Conservation (phyloP, 2,888 invertebrate species). For the Odontomyia ornata region DNA sequence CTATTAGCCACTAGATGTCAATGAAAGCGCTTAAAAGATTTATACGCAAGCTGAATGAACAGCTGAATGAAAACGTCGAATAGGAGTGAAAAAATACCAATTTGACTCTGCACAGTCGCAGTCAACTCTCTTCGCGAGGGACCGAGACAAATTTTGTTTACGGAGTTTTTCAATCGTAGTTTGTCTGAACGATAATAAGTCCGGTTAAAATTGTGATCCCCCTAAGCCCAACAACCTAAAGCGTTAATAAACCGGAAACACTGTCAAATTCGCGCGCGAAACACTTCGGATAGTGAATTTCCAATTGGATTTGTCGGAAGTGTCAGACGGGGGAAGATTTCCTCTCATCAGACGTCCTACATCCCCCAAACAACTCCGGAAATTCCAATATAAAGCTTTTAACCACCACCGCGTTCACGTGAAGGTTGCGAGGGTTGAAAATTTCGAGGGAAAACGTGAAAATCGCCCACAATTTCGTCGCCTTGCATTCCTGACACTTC, state of each 20-base stretch:
- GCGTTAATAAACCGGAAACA: not conserved
- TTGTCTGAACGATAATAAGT: too few species aligned
- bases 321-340: not conserved
- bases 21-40: too few species aligned
- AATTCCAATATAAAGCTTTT: conserved; percentile 10
- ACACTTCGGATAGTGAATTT: not conserved
- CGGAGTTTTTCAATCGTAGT: not conserved
- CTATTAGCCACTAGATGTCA: too few species aligned
- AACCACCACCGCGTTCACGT: not conserved
- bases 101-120: conserved; percentile 16
- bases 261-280: not conserved
- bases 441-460: not conserved
- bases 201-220: too few species aligned
- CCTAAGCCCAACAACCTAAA: too few species aligned
- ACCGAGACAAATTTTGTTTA: conserved; percentile 23
- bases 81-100: not conserved
- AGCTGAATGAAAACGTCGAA: conserved; percentile 26
- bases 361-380: not conserved
- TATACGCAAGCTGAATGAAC: conserved; percentile 8
- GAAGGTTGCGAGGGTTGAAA: not conserved
- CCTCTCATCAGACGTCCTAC: not conserved
- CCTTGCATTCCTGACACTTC: conserved; percentile 6
- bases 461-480: conserved; percentile 1
- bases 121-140: conserved; percentile 18
- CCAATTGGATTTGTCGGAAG: too few species aligned